Evolutionary conservation across 2,113 vertebrate species (phyloP).

Genomic region (Symphodus melops): DNA sequence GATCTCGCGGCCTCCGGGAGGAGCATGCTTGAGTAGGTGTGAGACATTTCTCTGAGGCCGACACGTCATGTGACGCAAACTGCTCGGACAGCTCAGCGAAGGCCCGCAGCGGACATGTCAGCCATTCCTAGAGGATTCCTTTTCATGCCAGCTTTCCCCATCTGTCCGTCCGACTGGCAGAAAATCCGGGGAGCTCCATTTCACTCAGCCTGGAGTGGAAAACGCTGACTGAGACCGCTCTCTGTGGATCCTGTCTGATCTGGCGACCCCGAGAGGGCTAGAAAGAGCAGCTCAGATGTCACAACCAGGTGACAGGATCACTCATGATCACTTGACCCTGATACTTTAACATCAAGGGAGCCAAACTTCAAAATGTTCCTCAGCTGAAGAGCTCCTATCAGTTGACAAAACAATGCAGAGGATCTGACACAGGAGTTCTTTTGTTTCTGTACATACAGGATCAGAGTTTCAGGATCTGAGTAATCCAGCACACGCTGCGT

Average conservation of each 20-base stretch:
- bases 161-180: neutral
- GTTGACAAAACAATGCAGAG: conserved; percentile 12
- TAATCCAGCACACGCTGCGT: too few relatives aligned
- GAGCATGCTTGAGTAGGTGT: neutral
- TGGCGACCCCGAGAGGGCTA: conserved; percentile 10
- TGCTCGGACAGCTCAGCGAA: conserved; percentile 25
- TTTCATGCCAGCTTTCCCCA: conserved; percentile 57
- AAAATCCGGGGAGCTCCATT: conserved; percentile 42
- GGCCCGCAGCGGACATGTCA: conserved; percentile 22
- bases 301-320: conserved; percentile 35
- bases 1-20: neutral
- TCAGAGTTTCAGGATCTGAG: neutral
- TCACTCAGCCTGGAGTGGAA: conserved; percentile 67
- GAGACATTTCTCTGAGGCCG: neutral
- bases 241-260: conserved; percentile 6
- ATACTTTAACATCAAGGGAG: neutral
- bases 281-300: conserved; percentile 30
- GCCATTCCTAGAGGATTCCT: conserved; percentile 57
- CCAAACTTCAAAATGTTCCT: neutral
- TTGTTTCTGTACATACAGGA: neutral
- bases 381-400: neutral
- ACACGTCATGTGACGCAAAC: conserved; percentile 27
- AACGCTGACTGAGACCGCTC: conserved; percentile 41
- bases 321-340: conserved; percentile 11
- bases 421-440: conserved; percentile 23